These are phyloP conservation scores for Tenthredo livida DNA, from an alignment of 2,888 invertebrate genomes.

Conservation along the genomic window DNA sequence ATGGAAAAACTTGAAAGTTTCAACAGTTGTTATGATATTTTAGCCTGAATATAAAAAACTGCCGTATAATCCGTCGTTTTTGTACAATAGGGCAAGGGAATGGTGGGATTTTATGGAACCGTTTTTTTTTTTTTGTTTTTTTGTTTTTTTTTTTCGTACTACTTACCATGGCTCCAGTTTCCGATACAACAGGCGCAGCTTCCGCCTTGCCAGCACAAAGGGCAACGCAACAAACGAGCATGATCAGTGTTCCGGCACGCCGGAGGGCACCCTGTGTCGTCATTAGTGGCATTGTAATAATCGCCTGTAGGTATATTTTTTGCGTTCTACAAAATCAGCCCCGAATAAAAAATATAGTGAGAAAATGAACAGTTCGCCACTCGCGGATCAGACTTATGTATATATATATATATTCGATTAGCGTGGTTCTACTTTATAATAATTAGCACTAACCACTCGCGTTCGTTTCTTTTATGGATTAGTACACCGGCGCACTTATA, in stretches of 20 bases:
- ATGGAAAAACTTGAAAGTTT: too few species aligned
- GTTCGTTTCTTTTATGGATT: background rate
- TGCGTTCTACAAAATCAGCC: background rate
- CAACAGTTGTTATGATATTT: background rate
- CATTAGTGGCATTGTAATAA: constrained; percentile 54
- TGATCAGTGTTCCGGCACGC: constrained; percentile 42
- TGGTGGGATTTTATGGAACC: background rate
- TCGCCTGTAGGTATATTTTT: background rate
- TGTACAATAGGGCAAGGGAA: background rate
- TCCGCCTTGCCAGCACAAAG: constrained; percentile 58
- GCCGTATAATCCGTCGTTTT: background rate
- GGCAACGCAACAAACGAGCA: constrained; percentile 54
- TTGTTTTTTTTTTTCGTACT: background rate
- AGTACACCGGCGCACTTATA: background rate
- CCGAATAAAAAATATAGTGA: background rate
- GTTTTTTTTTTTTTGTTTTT: background rate
- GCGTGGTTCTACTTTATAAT: constrained; percentile 25
- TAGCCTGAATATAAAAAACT: background rate
- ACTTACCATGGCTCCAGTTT: constrained; percentile 73
- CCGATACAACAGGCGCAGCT: constrained; percentile 62
- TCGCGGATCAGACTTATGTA: background rate
- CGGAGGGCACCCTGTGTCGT: constrained; percentile 45
- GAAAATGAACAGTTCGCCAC: background rate
- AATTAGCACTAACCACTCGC: constrained; percentile 42
- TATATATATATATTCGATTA: too few species aligned